Evolutionary conservation across 2,797 vertebrate genomes (phyloP).

Genomic region (Brachyalestes nurse): DNA sequence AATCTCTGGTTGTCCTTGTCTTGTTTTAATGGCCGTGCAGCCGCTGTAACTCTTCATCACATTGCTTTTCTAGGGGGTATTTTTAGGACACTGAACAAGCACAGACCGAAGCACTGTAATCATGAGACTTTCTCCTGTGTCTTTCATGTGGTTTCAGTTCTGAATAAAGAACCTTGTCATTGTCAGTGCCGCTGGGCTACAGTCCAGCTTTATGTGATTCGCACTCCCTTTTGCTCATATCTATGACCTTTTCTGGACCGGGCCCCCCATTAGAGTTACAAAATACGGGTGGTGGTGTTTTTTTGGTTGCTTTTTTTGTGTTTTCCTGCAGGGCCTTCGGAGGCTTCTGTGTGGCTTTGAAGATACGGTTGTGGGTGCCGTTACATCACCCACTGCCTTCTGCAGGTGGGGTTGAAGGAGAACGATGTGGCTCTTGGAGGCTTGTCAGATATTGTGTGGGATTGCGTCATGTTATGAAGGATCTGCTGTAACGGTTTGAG

Average conservation of each 20-base stretch:
- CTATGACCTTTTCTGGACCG: conserved; percentile 46
- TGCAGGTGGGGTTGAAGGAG: conserved; percentile 70
- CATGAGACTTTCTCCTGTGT: conserved; percentile 53
- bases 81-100: conserved; percentile 43
- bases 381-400: conserved; percentile 74
- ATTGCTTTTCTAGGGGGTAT: conserved; percentile 37
- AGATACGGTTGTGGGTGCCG: conserved; percentile 67
- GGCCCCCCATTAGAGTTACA: conserved; percentile 58
- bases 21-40: conserved; percentile 18
- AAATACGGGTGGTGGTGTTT: conserved; percentile 65
- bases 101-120: conserved; percentile 48
- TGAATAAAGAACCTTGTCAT: conserved; percentile 53
- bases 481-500: conserved; percentile 40
- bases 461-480: conserved; percentile 61
- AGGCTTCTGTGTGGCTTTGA: conserved; percentile 69
- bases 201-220: conserved; percentile 50
- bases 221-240: conserved; percentile 36
- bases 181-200: conserved; percentile 53
- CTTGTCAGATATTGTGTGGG: conserved; percentile 63
- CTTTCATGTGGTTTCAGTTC: conserved; percentile 53
- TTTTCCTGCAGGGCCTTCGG: conserved; percentile 41
- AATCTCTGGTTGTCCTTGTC: conserved; percentile 17
- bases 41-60: conserved; percentile 27
- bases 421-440: conserved; percentile 65
- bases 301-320: conserved; percentile 54